phyloP scores from a whole-genome alignment of 2,797 vertebrate species.

The Pachyuromys duprasi region DNA sequence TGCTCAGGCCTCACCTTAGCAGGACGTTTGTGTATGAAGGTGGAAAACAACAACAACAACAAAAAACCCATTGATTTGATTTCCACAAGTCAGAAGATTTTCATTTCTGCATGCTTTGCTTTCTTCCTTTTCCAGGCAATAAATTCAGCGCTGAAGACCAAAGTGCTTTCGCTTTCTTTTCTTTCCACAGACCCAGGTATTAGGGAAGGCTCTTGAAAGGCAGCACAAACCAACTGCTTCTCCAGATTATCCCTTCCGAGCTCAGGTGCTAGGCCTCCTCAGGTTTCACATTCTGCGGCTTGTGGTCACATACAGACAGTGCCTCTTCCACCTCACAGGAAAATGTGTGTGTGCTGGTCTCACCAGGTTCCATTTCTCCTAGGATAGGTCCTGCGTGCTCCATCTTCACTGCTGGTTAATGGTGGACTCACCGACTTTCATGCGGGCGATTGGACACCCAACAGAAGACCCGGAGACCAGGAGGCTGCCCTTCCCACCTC shows the following conservation, averaged over 20 bases:
- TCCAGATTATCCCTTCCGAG: not conserved
- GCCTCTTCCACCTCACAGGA: constrained; percentile 7
- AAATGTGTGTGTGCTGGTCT: not conserved
- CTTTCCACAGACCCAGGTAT: constrained; percentile 42
- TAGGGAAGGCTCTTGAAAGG: constrained; percentile 47
- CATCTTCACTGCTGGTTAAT: not conserved
- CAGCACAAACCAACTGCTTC: constrained; percentile 57
- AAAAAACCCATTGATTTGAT: not conserved
- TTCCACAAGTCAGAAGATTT: not conserved
- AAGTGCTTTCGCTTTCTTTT: not conserved
- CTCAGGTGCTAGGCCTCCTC: constrained; percentile 32
- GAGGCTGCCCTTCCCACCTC: not conserved
- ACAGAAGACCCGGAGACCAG: not conserved
- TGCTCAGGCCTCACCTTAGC: not conserved
- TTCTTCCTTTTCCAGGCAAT: not conserved
- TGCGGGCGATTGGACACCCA: not conserved
- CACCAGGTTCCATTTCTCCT: not conserved
- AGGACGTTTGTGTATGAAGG: not conserved
- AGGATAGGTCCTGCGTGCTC: not conserved
- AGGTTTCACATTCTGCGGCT: constrained; percentile 46
- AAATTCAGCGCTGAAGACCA: not conserved
- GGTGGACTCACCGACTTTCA: not conserved
- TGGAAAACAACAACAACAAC: too few relatives aligned
- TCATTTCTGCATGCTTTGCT: not conserved
- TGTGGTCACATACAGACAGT: constrained; percentile 28